These are phyloP conservation scores for Anarhynchus alexandrinus DNA, from an alignment of 2,113 vertebrate genomes.

Conservation along the genomic window DNA sequence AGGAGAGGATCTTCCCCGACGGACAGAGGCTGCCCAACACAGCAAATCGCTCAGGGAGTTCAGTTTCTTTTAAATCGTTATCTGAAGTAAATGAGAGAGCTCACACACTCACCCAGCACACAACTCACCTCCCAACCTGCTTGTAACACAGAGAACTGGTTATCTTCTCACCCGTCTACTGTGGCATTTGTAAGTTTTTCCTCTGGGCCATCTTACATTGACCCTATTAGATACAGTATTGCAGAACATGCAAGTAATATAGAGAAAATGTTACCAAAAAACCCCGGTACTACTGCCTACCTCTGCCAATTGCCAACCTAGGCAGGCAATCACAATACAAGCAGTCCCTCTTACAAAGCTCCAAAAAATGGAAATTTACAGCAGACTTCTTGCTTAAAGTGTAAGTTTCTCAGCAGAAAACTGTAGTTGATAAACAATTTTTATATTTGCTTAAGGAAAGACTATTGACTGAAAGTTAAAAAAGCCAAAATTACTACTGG, in stretches of 20 bases:
- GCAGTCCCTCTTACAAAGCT: neutral
- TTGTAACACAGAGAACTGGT: fast-evolving
- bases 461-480: fast-evolving
- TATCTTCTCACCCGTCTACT: fast-evolving
- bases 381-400: neutral
- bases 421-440: neutral
- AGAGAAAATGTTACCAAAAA: neutral
- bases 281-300: fast-evolving
- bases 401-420: neutral
- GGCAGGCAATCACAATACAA: neutral
- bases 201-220: neutral
- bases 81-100: neutral
- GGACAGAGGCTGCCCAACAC: neutral
- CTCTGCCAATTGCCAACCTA: neutral
- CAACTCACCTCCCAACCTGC: fast-evolving
- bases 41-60: fast-evolving
- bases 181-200: fast-evolving
- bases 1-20: fast-evolving
- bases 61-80: fast-evolving
- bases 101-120: fast-evolving
- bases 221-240: fast-evolving
- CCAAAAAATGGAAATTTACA: neutral
- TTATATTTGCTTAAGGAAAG: neutral
- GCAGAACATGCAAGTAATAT: neutral
- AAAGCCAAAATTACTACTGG: neutral